Evolutionary conservation across 2,888 invertebrate species (phyloP).

Genomic region (Drosophila stalkeri): DNA sequence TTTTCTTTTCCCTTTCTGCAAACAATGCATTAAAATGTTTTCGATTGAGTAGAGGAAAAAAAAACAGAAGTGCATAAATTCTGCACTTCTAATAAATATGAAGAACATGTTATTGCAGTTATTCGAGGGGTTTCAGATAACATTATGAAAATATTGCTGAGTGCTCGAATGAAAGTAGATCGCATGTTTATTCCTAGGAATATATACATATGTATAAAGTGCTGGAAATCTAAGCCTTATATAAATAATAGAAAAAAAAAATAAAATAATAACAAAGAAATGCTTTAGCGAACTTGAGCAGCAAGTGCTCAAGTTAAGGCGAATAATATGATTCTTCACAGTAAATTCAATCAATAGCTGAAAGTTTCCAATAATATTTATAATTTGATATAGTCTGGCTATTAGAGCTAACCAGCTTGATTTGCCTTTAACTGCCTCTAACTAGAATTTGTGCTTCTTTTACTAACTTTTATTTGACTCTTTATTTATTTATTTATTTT

Average conservation of each 20-base stretch:
- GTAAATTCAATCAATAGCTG: background rate
- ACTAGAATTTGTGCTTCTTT: background rate
- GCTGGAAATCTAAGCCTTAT: background rate
- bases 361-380: background rate
- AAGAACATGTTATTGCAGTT: background rate
- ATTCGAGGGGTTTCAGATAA: background rate
- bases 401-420: background rate
- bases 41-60: background rate
- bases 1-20: background rate
- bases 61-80: background rate
- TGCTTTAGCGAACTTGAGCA: background rate
- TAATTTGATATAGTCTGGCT: background rate
- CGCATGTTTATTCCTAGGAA: background rate
- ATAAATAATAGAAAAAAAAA: background rate
- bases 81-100: background rate
- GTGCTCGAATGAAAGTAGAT: background rate
- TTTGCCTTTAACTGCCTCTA: background rate
- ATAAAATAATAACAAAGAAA: background rate
- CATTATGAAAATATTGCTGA: constrained; percentile 12
- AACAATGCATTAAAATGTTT: background rate
- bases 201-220: background rate
- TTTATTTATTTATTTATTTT: too few relatives aligned
- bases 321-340: background rate
- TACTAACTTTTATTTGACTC: background rate
- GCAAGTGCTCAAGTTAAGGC: too few relatives aligned